Base-by-base conservation (phyloP, 2,888 invertebrate species). In the Leucophora obtusa region DNA sequence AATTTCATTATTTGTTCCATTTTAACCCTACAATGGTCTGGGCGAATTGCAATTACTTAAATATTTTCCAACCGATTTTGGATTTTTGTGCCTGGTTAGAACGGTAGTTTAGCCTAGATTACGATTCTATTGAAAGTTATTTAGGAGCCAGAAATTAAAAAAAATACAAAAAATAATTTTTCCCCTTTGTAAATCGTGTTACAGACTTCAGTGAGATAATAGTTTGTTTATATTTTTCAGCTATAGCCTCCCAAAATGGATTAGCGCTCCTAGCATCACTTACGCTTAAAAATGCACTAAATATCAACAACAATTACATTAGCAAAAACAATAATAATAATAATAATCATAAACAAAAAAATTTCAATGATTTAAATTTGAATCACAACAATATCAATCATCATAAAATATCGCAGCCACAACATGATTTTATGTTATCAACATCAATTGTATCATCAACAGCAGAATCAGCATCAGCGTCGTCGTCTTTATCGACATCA, bases 201-300 rank as follows among this genome's bases (percentile, higher is more conserved):
- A n/a, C n/a, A n/a, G n/a, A n/a, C n/a, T n/a, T n/a, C n/a, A n/a
- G n/a, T n/a, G n/a, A n/a, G n/a, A n/a, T n/a, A n/a, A n/a, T n/a
- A n/a, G n/a, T n/a, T n/a, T n/a, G n/a, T n/a, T n/a, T n/a, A n/a
- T 6, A 28, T 79, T 60, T 82, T 83, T 11, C 81, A 79, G 82
- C 73, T 66, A 69, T 82, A 77, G 63, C 82, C 82, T 84, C 70
- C 83, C 87, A 86, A 85, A 86, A 88, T 73, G 85, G 87, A 74
- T 84, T 87, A 82, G 84, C 87, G 70, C 79, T 87, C 62, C 85
- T 88, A 70, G 87, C 88, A 73, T 87, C 88, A 73, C 73, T 87
- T 83, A 85, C 86, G 72, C 83, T 88, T 82, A 87, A 87, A 79
- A 88, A 86, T 84, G 85, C 85, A 83, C 85, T 88, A 73, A 88